These are phyloP conservation scores for Polia nebulosa DNA, from an alignment of 2,888 invertebrate species.

Conservation along the genomic window DNA sequence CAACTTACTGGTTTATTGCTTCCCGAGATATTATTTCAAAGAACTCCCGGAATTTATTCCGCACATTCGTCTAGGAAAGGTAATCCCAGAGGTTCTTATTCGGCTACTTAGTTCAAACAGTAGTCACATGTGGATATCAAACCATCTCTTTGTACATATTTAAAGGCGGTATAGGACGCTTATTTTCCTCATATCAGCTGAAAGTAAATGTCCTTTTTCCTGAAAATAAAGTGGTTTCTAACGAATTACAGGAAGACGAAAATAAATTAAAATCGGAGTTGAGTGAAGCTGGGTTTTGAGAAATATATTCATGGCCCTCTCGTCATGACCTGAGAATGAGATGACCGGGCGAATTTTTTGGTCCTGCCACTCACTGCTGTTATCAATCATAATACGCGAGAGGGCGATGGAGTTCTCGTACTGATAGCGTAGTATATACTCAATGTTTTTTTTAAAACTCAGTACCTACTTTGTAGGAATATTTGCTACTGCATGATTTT, in stretches of 20 bases:
- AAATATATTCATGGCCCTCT: constrained; percentile 40
- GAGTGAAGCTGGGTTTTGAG: constrained; percentile 15
- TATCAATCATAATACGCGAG: constrained; percentile 56
- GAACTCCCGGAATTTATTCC: constrained; percentile 87
- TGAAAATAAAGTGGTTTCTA: neutral
- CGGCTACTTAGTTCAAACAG: constrained; percentile 85
- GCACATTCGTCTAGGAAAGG: constrained; percentile 82
- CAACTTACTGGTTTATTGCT: constrained; percentile 89
- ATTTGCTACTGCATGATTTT: neutral
- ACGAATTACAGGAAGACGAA: constrained; percentile 5
- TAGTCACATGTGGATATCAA: constrained; percentile 73
- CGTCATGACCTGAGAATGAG: constrained; percentile 39
- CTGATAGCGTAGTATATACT: constrained; percentile 1
- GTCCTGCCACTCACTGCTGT: constrained; percentile 46
- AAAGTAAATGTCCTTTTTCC: neutral
- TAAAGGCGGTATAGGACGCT: constrained; percentile 67
- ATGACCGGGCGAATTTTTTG: constrained; percentile 47
- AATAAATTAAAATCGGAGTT: constrained; percentile 29
- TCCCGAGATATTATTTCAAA: constrained; percentile 89
- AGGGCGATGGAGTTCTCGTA: constrained; percentile 36
- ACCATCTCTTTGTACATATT: constrained; percentile 75
- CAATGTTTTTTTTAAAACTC: neutral
- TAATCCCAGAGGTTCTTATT: constrained; percentile 86
- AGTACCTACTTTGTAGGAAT: neutral
- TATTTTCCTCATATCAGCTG: constrained; percentile 25